These are phyloP conservation scores for Pollenia angustigena DNA, from an alignment of 2,888 invertebrate species.

Conservation along the genomic window DNA sequence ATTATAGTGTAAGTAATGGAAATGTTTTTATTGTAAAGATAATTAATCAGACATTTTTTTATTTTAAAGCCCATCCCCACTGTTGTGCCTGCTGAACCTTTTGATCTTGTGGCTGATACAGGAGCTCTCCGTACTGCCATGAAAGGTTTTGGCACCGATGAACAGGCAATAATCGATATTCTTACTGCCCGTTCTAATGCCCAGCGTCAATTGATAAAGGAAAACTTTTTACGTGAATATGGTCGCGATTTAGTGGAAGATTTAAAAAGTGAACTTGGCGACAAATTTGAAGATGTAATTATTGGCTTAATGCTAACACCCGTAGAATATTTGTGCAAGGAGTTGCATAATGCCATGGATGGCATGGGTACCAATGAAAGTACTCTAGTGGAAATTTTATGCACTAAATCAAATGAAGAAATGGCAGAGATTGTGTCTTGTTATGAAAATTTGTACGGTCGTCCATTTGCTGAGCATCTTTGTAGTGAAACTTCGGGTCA, in stretches of 20 bases:
- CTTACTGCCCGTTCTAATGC: slow-evolving; percentile 88
- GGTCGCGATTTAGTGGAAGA: slow-evolving; percentile 87
- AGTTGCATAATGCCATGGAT: slow-evolving; percentile 89
- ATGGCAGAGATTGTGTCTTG: slow-evolving; percentile 86
- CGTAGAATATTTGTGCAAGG: slow-evolving; percentile 89
- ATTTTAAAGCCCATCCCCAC: slow-evolving; percentile 84
- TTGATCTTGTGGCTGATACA: slow-evolving; percentile 88
- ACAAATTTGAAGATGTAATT: slow-evolving; percentile 90
- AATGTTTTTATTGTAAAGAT: no score
- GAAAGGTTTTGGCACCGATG: slow-evolving; percentile 74
- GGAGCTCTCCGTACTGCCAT: slow-evolving; percentile 84
- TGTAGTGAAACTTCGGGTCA: slow-evolving; percentile 91
- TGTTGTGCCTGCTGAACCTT: slow-evolving; percentile 86
- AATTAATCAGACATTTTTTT: no score
- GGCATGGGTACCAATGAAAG: slow-evolving; percentile 90
- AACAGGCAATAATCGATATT: slow-evolving; percentile 88
- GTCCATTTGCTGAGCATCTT: slow-evolving; percentile 89
- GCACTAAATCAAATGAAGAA: slow-evolving; percentile 88
- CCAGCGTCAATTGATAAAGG: slow-evolving; percentile 89
- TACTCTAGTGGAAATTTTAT: slow-evolving; percentile 90
- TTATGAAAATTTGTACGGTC: slow-evolving; percentile 87
- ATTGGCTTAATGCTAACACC: slow-evolving; percentile 89
- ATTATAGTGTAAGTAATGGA: slow-evolving; percentile 52
- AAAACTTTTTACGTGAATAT: slow-evolving; percentile 86
- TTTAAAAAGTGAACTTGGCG: slow-evolving; percentile 89